phyloP scores from a whole-genome alignment of 2,888 invertebrate species.

The Enoplolaimus lenunculus region DNA sequence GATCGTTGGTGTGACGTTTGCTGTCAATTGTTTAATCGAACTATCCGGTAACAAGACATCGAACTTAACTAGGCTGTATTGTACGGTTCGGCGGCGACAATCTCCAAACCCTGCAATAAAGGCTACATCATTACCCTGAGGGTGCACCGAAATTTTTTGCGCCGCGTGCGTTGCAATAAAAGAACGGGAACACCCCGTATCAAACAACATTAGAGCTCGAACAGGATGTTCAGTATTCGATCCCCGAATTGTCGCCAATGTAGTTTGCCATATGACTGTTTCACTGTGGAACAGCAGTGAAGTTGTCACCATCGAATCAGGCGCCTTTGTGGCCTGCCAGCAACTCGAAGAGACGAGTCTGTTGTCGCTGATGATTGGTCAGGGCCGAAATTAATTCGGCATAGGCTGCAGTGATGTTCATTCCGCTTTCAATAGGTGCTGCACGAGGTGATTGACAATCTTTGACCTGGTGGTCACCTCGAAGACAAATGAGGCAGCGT shows the following conservation, averaged over 20 bases:
- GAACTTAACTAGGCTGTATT: background rate
- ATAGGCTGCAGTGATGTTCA: constrained; percentile 7
- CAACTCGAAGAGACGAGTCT: background rate
- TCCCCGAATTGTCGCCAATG: no score
- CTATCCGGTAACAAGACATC: background rate
- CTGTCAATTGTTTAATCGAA: background rate
- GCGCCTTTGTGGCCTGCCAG: background rate
- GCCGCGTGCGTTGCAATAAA: background rate
- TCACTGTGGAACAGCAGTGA: background rate
- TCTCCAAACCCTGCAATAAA: background rate
- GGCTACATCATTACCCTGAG: background rate
- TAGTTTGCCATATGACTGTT: background rate
- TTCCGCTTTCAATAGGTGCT: constrained; percentile 10
- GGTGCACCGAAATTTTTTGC: background rate
- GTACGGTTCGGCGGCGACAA: background rate
- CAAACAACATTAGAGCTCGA: no score
- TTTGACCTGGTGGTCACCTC: constrained; percentile 10
- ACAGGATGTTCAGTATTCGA: background rate
- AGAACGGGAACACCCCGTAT: background rate
- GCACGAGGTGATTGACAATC: background rate
- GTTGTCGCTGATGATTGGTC: background rate
- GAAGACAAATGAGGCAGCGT: background rate
- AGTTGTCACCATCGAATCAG: background rate
- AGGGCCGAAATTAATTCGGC: background rate
- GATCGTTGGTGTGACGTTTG: constrained; percentile 3